A percentile compares a stretch with the other conserved stretches of the same genome.
These are phyloP conservation scores for Philhelius pedissequus DNA, from an alignment of 2,888 invertebrate genomes.

Conservation along the genomic window DNA sequence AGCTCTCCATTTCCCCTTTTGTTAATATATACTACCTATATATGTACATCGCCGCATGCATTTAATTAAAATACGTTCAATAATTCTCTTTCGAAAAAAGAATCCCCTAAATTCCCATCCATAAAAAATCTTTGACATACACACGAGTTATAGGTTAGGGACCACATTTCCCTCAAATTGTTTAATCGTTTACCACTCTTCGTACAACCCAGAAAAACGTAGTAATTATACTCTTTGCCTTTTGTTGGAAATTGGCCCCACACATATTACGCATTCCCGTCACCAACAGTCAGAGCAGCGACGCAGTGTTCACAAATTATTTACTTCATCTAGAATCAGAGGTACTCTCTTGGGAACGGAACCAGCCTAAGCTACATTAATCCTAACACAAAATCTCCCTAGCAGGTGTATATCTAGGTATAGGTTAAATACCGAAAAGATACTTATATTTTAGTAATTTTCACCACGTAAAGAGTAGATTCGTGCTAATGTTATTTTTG, in stretches of 20 bases:
- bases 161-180: not conserved
- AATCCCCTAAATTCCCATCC: not conserved
- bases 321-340: slow-evolving; percentile 29
- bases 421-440: slow-evolving; percentile 8
- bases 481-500: not conserved
- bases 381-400: not conserved
- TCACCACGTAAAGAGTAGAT: not conserved
- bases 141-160: not conserved
- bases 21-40: not conserved
- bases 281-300: not conserved
- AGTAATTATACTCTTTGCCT: slow-evolving; percentile 1
- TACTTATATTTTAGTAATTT: slow-evolving; percentile 2
- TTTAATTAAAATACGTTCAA: not conserved
- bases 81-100: not conserved
- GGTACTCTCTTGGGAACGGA: slow-evolving; percentile 7
- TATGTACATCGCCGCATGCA: not conserved
- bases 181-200: not conserved
- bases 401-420: slow-evolving; percentile 17
- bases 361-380: not conserved
- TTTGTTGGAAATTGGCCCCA: not conserved
- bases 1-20: not conserved
- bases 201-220: not conserved
- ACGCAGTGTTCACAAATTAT: slow-evolving; percentile 7
- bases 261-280: slow-evolving; percentile 5
- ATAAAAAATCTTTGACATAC: not conserved